These are phyloP conservation scores for Odontocerum albicorne DNA, from an alignment of 2,888 invertebrate genomes.

Conservation along the genomic window DNA sequence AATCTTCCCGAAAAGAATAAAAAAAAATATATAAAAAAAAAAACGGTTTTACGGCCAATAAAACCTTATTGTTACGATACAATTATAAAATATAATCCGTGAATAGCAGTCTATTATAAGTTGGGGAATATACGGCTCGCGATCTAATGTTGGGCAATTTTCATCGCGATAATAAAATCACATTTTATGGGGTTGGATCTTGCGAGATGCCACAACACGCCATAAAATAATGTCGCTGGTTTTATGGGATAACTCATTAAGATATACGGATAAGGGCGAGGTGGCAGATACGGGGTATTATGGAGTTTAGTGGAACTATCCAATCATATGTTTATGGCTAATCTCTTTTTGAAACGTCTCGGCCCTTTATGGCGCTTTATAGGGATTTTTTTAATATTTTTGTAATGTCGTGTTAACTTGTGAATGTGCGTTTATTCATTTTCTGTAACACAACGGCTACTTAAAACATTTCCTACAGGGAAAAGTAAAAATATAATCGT, in stretches of 20 bases:
- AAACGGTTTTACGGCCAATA: too few relatives aligned
- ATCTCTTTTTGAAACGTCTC: conserved; percentile 11
- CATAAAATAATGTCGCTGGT: conserved; percentile 29
- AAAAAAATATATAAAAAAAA: too few relatives aligned
- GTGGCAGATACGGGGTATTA: not conserved
- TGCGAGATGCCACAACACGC: conserved; percentile 12
- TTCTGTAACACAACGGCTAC: too few relatives aligned
- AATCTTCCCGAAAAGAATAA: too few relatives aligned
- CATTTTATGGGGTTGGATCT: conserved; percentile 28
- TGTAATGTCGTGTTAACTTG: too few relatives aligned
- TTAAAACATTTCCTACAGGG: too few relatives aligned
- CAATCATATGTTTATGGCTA: conserved; percentile 33
- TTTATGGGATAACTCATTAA: conserved; percentile 30
- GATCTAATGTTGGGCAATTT: conserved; percentile 20
- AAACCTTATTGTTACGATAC: too few relatives aligned
- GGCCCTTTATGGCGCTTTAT: conserved; percentile 1
- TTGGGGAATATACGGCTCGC: conserved; percentile 3
- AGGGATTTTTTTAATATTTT: not conserved
- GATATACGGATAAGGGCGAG: conserved; percentile 8
- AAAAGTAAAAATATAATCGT: too few relatives aligned
- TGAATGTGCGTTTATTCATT: too few relatives aligned
- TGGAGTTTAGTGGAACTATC: conserved; percentile 10
- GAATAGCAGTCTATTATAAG: conserved; percentile 14
- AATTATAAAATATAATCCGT: not conserved
- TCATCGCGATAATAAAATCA: conserved; percentile 32